Evolutionary conservation across 2,888 invertebrate species (phyloP), one percentile per base, ranked within the genome.

Genomic region (Pegoplata infirma): DNA sequence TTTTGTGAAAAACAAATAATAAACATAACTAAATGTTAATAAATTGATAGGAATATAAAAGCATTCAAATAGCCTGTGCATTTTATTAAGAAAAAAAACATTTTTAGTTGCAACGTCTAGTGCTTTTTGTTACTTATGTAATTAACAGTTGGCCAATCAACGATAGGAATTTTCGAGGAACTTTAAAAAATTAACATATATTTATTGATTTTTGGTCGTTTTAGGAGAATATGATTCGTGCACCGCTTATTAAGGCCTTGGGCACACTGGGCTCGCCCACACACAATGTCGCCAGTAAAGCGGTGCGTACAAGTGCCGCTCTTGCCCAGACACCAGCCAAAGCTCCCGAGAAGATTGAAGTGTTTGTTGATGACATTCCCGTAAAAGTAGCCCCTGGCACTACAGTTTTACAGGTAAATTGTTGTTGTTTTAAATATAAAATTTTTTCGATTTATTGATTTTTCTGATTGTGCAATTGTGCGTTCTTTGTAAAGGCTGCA

Each of bases 301-400:
- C 90, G 82, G 87, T 88, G 82, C 88, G 86, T 76, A 88, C 90
- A 58, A 91, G 90, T 82, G 91, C 92, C 55, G 90, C 90, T 19
- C 81, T 88, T 73, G 86, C 89, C 73, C 87, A 90, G 78, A 85
- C 87, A 61, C 89, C 90, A 76, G 91, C 87, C 56, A 89, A 91
- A 76, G 91, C 91, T 71, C 93, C 94, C 44, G 94, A 96, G 81
- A 94, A 95, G 86, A 92, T 98, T 49, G 98, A 99, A 91, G 95
- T 99, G 55, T 99, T 98, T 90, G 95, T 99, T 85, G 98, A 99
- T 92, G 99, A 98, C 89, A 95, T 97, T 89, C 94, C 96, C 81
- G 98, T 99, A 1, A 91, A 95, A 86, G 99, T 99, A 40, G 94
- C 95, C 51, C 98, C 99, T 23, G 99, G 99, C 67, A 98, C 98